Conservation (phyloP, 2,888 invertebrate genomes). For the Pristionchus japonicus region DNA sequence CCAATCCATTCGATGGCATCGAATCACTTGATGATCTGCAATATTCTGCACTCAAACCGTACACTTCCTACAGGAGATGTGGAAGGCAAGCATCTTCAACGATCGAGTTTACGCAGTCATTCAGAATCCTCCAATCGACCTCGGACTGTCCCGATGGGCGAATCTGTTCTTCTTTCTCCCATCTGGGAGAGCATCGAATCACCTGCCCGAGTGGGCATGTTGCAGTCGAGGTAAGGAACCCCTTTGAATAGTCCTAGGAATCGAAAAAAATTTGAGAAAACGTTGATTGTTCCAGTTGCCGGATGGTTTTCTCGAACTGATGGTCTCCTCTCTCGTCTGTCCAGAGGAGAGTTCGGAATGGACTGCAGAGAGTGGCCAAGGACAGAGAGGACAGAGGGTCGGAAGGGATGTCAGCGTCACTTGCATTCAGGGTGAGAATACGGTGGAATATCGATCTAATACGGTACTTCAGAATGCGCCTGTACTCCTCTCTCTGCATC, state of each 20-base stretch:
- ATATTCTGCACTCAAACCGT: conserved; percentile 12
- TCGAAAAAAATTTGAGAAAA: not conserved
- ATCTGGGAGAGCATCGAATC: conserved; percentile 37
- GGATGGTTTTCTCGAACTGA: conserved; percentile 35
- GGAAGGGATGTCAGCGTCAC: conserved; percentile 18
- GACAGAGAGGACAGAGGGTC: conserved; percentile 16
- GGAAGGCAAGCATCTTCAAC: not conserved
- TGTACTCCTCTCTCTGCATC: conserved; percentile 42
- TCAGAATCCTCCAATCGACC: not conserved
- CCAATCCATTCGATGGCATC: conserved; percentile 12
- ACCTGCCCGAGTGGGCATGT: conserved; percentile 38
- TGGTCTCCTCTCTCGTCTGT: conserved; percentile 40
- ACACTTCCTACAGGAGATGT: conserved; percentile 20
- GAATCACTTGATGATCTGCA: not conserved
- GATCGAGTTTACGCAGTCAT: not conserved
- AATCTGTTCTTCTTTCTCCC: conserved; percentile 31
- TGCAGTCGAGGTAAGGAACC: conserved; percentile 29
- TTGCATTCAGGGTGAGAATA: conserved; percentile 40
- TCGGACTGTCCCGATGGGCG: conserved; percentile 44
- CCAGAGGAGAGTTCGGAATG: conserved; percentile 11
- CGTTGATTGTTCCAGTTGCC: conserved; percentile 15
- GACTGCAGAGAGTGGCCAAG: conserved; percentile 7
- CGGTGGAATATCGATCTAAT: not conserved
- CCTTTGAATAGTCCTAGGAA: not conserved
- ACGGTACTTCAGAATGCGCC: conserved; percentile 8